phyloP scores from a whole-genome alignment of 2,113 vertebrate genomes.

The Labrus mixtus region DNA sequence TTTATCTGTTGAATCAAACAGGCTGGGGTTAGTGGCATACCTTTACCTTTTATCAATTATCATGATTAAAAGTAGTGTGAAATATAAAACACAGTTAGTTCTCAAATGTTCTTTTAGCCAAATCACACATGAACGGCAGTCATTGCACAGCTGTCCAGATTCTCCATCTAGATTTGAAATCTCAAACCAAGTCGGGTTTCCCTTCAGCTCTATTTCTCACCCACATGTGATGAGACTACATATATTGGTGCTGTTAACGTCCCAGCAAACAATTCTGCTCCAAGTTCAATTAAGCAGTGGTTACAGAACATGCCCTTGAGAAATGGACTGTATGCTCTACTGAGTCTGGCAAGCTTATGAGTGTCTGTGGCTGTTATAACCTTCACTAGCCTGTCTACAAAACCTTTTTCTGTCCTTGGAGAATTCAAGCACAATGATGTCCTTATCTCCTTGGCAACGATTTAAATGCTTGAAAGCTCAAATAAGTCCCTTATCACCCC shows the following conservation, averaged over 20 bases:
- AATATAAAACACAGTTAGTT: too few species aligned
- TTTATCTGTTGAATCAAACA: not conserved
- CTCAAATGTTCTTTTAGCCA: too few species aligned
- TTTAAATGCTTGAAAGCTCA: constrained; percentile 79
- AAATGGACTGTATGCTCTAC: constrained; percentile 74
- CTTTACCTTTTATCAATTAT: too few species aligned
- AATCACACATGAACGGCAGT: constrained; percentile 2
- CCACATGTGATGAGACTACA: constrained; percentile 49
- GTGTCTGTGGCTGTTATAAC: constrained; percentile 61
- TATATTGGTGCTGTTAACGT: constrained; percentile 52
- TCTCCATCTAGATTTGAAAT: constrained; percentile 2
- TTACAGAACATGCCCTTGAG: constrained; percentile 76
- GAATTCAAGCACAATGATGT: constrained; percentile 79
- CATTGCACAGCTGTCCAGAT: constrained; percentile 4
- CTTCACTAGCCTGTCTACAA: constrained; percentile 75
- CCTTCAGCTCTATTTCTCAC: constrained; percentile 46
- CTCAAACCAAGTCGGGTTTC: constrained; percentile 28
- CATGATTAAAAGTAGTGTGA: too few species aligned
- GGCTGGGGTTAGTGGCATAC: not conserved
- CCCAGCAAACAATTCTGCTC: constrained; percentile 70
- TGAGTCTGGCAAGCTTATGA: constrained; percentile 39
- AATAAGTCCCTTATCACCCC: constrained; percentile 75
- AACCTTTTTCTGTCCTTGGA: constrained; percentile 76
- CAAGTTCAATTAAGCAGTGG: constrained; percentile 69
- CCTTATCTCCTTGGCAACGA: constrained; percentile 83